These are phyloP conservation scores for Melanostoma scalare DNA, from an alignment of 2,888 invertebrate genomes.

Conservation along the genomic window DNA sequence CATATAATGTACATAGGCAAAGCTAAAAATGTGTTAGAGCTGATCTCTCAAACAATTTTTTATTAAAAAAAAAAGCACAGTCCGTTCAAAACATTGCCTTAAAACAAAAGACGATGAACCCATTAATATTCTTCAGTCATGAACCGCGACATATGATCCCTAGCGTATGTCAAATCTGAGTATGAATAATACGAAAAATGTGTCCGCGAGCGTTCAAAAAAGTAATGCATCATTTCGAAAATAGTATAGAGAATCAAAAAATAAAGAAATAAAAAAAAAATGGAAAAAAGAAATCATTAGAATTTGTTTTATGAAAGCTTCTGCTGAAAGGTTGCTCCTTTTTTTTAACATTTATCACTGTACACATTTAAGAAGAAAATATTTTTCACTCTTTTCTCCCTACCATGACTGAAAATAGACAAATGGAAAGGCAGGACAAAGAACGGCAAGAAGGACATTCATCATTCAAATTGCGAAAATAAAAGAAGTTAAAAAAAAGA, in stretches of 20 bases:
- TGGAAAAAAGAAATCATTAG: conserved; percentile 31
- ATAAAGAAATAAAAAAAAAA: not conserved
- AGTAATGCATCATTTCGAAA: conserved; percentile 32
- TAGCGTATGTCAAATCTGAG: conserved; percentile 32
- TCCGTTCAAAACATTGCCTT: not conserved
- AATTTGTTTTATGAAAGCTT: conserved; percentile 33
- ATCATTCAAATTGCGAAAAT: conserved; percentile 56
- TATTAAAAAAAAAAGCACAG: not conserved
- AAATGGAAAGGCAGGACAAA: conserved; percentile 43
- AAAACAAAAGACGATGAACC: conserved; percentile 11
- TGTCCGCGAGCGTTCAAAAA: conserved; percentile 29
- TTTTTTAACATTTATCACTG: conserved; percentile 29
- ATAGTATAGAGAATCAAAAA: not conserved
- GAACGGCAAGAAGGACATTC: conserved; percentile 52
- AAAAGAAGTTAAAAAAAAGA: conserved; percentile 24
- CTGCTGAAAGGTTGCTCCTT: conserved; percentile 39
- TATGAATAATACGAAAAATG: conserved; percentile 36
- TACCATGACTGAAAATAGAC: conserved; percentile 34
- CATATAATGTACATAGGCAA: too few relatives aligned
- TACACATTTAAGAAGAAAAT: conserved; percentile 20
- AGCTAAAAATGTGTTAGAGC: not conserved
- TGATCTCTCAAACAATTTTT: not conserved
- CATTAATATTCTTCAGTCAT: conserved; percentile 20
- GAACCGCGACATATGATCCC: conserved; percentile 12
- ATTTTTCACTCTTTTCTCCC: conserved; percentile 20